Evolutionary conservation across 2,888 invertebrate genomes (phyloP).

Genomic region (Ariolimax columbianus): DNA sequence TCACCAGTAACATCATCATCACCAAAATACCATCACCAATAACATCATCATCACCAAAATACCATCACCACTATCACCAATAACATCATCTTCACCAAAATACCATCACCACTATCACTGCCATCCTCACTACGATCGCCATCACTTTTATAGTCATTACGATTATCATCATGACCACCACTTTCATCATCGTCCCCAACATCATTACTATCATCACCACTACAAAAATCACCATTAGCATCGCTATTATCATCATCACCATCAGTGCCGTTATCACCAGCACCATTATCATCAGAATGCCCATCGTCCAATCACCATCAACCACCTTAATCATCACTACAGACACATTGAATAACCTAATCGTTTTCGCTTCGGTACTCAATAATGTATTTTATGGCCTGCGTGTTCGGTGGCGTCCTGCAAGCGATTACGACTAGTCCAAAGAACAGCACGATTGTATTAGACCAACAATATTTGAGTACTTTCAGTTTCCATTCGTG

Average conservation of each 20-base stretch:
- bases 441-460: no score
- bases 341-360: constrained; percentile 43
- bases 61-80: no score
- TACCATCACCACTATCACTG: constrained; percentile 1
- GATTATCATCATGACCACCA: constrained; percentile 23
- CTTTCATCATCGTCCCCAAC: constrained; percentile 11
- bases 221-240: background rate
- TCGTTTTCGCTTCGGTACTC: no score
- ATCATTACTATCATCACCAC: constrained; percentile 21
- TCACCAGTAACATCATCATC: no score
- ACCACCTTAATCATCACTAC: background rate
- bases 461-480: no score
- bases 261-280: constrained; percentile 2
- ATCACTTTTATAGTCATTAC: constrained; percentile 1
- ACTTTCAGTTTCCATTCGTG: no score
- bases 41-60: no score
- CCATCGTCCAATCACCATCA: background rate
- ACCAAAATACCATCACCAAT: no score
- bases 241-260: constrained; percentile 9
- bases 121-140: constrained; percentile 8
- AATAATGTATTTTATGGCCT: no score
- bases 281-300: constrained; percentile 11
- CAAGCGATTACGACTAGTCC: no score
- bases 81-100: background rate
- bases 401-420: no score